Conservation (phyloP, 2,113 vertebrate species). For the Sterna hirundo region DNA sequence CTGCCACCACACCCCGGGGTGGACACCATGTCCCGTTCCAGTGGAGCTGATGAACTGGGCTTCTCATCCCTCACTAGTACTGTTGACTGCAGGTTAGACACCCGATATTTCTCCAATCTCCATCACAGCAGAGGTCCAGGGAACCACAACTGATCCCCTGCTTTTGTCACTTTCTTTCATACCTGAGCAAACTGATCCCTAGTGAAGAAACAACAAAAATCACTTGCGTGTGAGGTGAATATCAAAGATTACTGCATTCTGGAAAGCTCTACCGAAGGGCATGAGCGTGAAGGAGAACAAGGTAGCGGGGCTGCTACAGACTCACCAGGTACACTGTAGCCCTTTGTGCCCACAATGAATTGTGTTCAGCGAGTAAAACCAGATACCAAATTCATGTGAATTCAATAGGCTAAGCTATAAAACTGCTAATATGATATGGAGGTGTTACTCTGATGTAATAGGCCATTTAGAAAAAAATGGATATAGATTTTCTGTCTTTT, state of each 20-base stretch:
- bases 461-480: slow-evolving; percentile 50
- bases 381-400: slow-evolving; percentile 26
- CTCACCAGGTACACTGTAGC: not conserved
- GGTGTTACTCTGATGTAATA: slow-evolving; percentile 45
- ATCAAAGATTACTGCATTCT: not conserved
- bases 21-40: not conserved
- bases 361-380: not conserved
- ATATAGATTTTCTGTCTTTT: slow-evolving; percentile 67
- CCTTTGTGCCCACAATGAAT: not conserved
- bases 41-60: fast-evolving
- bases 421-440: slow-evolving; percentile 8
- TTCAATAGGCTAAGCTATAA: not conserved
- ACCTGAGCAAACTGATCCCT: not conserved
- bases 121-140: not conserved
- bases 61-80: not conserved
- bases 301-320: not conserved
- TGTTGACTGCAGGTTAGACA: fast-evolving
- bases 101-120: not conserved
- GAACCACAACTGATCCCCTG: not conserved
- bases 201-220: not conserved
- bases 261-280: not conserved
- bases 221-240: not conserved
- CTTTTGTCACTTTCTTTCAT: not conserved
- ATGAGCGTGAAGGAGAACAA: not conserved
- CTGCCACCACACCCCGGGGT: fast-evolving